These are phyloP conservation scores for Hypotaenidia okinawae DNA, from an alignment of 2,797 vertebrate genomes.

Conservation along the genomic window DNA sequence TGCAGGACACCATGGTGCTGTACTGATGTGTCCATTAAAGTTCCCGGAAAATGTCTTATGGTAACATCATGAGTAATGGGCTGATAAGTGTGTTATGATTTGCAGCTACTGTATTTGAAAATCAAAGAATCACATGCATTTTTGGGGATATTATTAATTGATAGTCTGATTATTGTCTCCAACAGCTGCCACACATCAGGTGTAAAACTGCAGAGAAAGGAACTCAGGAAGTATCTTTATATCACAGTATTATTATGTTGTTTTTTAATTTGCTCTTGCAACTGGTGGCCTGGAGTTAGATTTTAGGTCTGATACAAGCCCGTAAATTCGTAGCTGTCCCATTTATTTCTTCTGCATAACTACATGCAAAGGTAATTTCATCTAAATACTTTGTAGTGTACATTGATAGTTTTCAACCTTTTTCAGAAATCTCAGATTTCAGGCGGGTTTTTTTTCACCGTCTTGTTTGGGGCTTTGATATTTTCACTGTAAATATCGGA, in stretches of 20 bases:
- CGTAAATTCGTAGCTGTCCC: neutral
- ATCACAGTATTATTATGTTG: neutral
- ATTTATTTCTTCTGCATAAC: neutral
- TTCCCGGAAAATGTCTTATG: neutral
- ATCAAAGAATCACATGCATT: neutral
- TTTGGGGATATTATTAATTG: neutral
- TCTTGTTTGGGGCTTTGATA: neutral
- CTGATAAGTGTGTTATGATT: accelerated
- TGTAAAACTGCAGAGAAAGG: neutral
- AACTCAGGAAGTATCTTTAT: neutral
- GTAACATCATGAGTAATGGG: neutral
- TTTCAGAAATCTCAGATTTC: neutral
- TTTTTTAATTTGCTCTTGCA: neutral
- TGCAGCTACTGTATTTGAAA: neutral
- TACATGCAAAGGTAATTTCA: neutral
- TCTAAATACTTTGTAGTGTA: neutral
- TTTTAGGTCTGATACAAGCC: neutral
- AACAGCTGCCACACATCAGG: neutral
- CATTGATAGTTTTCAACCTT: neutral
- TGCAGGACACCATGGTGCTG: neutral
- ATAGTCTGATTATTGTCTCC: neutral
- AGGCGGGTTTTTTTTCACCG: neutral
- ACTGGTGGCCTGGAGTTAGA: neutral
- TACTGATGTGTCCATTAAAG: accelerated
- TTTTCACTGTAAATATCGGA: neutral